These are phyloP conservation scores for Gallinago paraguaiae DNA, from an alignment of 2,113 vertebrate genomes.

Conservation along the genomic window DNA sequence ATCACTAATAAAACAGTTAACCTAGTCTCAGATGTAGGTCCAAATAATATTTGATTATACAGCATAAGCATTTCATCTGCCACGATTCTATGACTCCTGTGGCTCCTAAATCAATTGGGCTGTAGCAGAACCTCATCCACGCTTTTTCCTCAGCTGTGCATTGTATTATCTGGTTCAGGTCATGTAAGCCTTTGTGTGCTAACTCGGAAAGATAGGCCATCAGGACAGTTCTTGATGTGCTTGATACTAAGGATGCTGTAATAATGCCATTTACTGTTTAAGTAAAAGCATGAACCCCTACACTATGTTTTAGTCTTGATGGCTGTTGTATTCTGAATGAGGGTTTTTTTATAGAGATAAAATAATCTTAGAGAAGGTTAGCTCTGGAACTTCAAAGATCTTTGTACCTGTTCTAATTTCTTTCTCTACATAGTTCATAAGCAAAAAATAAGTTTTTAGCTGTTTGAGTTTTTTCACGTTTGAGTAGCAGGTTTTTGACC, in stretches of 20 bases:
- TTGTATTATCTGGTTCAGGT: not conserved
- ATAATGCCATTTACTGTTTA: not conserved
- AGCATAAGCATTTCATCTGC: not conserved
- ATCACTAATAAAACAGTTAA: not conserved
- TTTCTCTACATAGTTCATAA: not conserved
- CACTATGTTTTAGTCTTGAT: not conserved
- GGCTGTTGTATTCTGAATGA: not conserved
- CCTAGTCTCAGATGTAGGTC: not conserved
- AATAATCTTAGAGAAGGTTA: not conserved
- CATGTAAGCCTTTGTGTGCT: not conserved
- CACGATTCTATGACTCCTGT: not conserved
- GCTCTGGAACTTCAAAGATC: not conserved
- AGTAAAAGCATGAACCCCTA: not conserved
- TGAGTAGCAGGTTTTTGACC: not conserved
- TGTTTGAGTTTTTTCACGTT: not conserved
- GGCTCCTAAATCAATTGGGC: not conserved
- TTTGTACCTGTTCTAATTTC: not conserved
- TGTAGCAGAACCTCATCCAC: not conserved
- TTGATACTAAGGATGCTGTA: not conserved
- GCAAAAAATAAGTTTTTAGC: not conserved
- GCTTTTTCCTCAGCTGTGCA: not conserved
- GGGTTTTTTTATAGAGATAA: not conserved
- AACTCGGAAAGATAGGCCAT: not conserved
- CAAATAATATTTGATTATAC: conserved; percentile 12
- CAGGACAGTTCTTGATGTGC: not conserved